Base-by-base conservation (phyloP, 2,113 vertebrate genomes). In the Pelobates fuscus region DNA sequence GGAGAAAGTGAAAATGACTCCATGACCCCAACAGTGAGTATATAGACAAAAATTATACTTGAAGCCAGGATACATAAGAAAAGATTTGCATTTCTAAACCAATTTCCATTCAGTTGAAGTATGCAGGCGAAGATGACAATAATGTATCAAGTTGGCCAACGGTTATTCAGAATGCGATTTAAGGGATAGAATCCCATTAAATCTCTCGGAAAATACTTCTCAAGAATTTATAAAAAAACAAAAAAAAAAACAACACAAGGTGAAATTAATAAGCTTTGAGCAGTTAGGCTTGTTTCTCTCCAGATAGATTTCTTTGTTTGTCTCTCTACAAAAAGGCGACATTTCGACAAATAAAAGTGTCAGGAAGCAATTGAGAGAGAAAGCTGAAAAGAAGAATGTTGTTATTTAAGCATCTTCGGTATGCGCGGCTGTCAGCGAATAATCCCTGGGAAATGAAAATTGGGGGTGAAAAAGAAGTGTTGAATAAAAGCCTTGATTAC, bases 341-440 rank as follows among this genome's bases (percentile, higher is more conserved):
- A 71, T 25, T 41, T 23, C 11, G 8, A 62, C 57, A 71, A 71
- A 71, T 27, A 61, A 41, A 59, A 29, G 59, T 61, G 58, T 37
- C 37, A 58, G 21, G 57, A 61, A 43, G 59, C 58, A 46, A 71
- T 46, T 44, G 32, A 41, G 41, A 41, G 41, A 61, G 25, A 49
- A 32, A 71, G 37, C 41, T 55, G 69, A 49, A 24, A 49, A 49
- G 69, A 71, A 29, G 26, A 62, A 46, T 7, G 41, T 12, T 18
- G 11, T 29, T 30, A 54, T 68, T 43, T 21, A 23, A 57, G 41
- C 4, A 15, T 4, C 57, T 44, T 70, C 44, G 41, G 55, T 58
- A 58, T 69, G 29, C 67, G 17, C 25, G 2, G 55, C 11, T 20
- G 4, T 44, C 32, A 25, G 0, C 8, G 37, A 3, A 49, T 61